Evolutionary conservation across 2,113 vertebrate genomes (phyloP), one percentile per base, ranked within the genome.

Genomic region (Lophochroa leadbeateri): DNA sequence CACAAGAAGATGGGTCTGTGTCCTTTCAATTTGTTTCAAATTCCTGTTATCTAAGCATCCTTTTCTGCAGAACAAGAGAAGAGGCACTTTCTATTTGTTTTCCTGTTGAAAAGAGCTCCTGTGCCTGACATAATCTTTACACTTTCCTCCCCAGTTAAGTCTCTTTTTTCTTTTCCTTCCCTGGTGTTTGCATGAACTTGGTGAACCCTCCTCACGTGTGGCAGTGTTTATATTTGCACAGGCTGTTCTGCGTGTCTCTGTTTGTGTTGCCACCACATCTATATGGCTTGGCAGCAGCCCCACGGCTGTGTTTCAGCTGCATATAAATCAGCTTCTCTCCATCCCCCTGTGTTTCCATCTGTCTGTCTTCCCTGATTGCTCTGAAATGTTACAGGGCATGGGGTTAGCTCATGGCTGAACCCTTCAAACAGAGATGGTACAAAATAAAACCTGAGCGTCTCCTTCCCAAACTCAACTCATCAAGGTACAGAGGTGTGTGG

Each of bases 171-270:
- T 95, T 97, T 94, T 91, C 78, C 88, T 93, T 92, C 90, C 94
- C 88, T 93, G 67, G 86, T 98, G 97, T 98, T 98, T 98, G 97
- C 91, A 85, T 97, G 97, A 98, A 98, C 98, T 98, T 95, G 63
- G 70, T 97, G 98, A 98, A 98, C 97, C 87, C 91, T 95, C 61
- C 35, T 97, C 97, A 97, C 92, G 64, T 97, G 97, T 97, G 93
- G 93, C 89, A 91, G 39, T 98, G 97, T 98, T 98, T 98, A 97
- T 98, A 95, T 98, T 98, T 98, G 97, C 95, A 97, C 96, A 97
- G 97, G 94, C 96, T 69, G 94, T 97, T 97, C 69, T 74, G 95
- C 44, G 89, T 97, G 96, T 97, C 94, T 98, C 92, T 98, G 97
- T 98, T 98, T 98, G 97, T 88, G 86, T 93, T 97, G 97, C 98